Evolutionary conservation across 2,113 vertebrate species (phyloP).

Genomic region (Ptychochromis oligacanthus): DNA sequence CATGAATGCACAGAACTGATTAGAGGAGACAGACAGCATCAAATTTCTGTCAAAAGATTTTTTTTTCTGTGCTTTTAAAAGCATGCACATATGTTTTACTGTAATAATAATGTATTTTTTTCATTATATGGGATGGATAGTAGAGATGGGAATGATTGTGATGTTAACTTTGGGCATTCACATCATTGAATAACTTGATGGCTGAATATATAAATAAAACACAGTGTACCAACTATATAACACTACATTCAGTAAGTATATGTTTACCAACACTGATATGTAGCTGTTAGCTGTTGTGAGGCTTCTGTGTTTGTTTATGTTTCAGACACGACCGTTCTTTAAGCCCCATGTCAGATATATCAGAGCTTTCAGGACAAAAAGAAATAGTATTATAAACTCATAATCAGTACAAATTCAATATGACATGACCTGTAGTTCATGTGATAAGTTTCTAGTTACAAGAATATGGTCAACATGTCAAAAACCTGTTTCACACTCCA

Average conservation of each 20-base stretch:
- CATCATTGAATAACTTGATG: no score
- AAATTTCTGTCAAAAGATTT: background rate
- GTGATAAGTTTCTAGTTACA: background rate
- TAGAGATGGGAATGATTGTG: background rate
- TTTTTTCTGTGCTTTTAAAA: background rate
- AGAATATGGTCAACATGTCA: background rate
- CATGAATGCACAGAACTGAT: conserved; percentile 9
- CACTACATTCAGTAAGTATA: background rate
- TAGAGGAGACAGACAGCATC: background rate
- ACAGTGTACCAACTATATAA: background rate
- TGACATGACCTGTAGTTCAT: background rate
- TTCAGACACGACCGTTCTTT: background rate
- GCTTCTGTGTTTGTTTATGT: background rate
- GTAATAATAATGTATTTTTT: background rate
- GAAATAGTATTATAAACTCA: background rate
- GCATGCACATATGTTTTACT: background rate
- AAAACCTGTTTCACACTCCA: conserved; percentile 21
- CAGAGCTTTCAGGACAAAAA: background rate
- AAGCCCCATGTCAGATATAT: background rate
- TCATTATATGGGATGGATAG: background rate
- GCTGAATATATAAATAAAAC: no score
- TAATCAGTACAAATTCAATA: background rate
- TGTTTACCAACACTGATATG: background rate
- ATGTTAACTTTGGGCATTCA: background rate
- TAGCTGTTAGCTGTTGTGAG: background rate